These are phyloP conservation scores for Orchestia grillus DNA, from an alignment of 1,140 invertebrate genomes.

Conservation along the genomic window DNA sequence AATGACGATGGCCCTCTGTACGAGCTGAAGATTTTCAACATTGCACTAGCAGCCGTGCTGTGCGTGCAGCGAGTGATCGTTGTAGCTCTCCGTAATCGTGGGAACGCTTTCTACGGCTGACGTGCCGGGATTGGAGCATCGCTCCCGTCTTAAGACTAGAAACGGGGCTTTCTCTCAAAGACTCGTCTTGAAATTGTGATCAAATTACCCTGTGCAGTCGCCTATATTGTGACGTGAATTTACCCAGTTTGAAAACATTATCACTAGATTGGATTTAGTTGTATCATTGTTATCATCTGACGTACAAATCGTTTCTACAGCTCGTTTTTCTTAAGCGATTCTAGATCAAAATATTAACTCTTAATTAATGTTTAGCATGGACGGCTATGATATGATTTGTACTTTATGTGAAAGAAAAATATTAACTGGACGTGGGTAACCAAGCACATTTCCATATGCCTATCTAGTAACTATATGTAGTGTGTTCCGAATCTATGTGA, in stretches of 20 bases:
- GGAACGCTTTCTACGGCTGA: neutral
- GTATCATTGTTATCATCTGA: neutral
- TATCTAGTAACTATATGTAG: neutral
- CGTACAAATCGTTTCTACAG: neutral
- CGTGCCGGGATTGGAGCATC: neutral
- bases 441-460: neutral
- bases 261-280: neutral
- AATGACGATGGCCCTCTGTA: conserved; percentile 32
- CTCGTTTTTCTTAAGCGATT: neutral
- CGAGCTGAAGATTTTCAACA: conserved; percentile 49
- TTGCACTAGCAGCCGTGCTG: neutral
- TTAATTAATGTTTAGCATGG: neutral
- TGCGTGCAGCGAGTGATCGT: neutral
- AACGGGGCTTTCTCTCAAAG: neutral
- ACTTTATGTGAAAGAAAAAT: neutral
- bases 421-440: neutral
- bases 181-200: neutral
- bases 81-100: neutral
- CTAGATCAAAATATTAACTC: neutral
- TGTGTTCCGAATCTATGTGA: neutral
- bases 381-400: neutral
- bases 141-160: neutral
- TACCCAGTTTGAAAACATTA: neutral
- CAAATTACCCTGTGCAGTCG: neutral
- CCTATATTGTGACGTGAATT: no score